A percentile compares a stretch with the other conserved stretches of the same genome.
phyloP scores from a whole-genome alignment of 2,888 invertebrate species.

The Habroteleia sp. region DNA sequence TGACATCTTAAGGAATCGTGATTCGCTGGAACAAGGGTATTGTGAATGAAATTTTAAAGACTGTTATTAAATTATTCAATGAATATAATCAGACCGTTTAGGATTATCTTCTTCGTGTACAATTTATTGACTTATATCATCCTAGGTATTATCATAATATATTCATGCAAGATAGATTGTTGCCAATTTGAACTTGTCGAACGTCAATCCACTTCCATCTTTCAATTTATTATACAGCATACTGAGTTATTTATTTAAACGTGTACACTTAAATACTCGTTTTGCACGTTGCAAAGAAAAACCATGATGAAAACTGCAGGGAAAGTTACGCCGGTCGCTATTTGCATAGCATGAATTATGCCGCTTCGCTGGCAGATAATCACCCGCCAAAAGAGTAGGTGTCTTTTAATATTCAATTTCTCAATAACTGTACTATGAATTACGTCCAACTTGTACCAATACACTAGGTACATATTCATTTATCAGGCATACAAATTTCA shows the following conservation, averaged over 20 bases:
- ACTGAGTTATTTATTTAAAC: constrained; percentile 32
- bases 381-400: constrained; percentile 50
- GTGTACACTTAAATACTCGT: constrained; percentile 5
- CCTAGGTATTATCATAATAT: constrained; percentile 28
- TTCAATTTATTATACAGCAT: constrained; percentile 14
- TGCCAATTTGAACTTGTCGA: constrained; percentile 40
- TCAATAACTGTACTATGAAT: constrained; percentile 59
- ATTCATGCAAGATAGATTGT: constrained; percentile 22
- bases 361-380: constrained; percentile 30
- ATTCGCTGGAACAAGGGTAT: too few relatives aligned
- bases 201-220: constrained; percentile 33
- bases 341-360: constrained; percentile 52
- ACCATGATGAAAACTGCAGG: constrained; percentile 7
- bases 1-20: too few relatives aligned
- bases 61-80: constrained; percentile 25
- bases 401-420: constrained; percentile 60
- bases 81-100: constrained; percentile 25
- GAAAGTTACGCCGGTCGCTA: constrained; percentile 14
- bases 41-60: not conserved
- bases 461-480: constrained; percentile 56
- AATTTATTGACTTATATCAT: constrained; percentile 22
- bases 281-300: constrained; percentile 1
- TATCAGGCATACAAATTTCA: constrained; percentile 63
- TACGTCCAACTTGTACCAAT: constrained; percentile 55
- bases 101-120: constrained; percentile 6